Conservation (phyloP, 2,113 vertebrate genomes). For the Brachyhypopomus gauderio region DNA sequence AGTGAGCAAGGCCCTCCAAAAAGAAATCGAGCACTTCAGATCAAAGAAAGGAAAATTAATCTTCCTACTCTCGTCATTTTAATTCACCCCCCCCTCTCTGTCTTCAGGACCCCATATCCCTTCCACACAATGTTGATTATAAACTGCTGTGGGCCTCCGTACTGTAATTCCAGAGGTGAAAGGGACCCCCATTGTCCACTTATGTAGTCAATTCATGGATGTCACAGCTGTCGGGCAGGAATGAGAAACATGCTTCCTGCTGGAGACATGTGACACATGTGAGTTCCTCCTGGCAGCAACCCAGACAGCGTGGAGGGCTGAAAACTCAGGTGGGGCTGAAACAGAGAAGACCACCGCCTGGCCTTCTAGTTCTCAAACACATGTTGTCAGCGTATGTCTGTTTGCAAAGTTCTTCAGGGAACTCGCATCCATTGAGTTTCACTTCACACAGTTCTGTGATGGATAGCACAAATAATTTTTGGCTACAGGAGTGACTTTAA, state of each 20-base stretch:
- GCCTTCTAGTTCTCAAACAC: neutral
- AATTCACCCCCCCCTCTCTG: conserved; percentile 25
- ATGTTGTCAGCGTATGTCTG: neutral
- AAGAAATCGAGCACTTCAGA: conserved; percentile 83
- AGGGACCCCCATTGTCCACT: conserved; percentile 81
- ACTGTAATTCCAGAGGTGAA: conserved; percentile 77
- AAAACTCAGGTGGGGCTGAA: neutral
- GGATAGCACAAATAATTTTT: too few species aligned
- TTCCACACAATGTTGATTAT: conserved; percentile 75
- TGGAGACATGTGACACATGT: conserved; percentile 67
- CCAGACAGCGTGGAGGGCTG: neutral
- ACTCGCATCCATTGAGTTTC: neutral
- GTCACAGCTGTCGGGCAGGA: conserved; percentile 68
- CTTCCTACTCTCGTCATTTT: conserved; percentile 67
- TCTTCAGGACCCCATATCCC: conserved; percentile 40
- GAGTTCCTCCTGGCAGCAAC: conserved; percentile 75
- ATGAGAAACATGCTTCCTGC: conserved; percentile 75
- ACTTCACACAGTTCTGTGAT: neutral
- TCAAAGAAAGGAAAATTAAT: conserved; percentile 85
- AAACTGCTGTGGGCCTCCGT: conserved; percentile 84
- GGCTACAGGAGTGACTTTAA: neutral
- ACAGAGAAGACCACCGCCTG: neutral
- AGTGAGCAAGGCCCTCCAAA: conserved; percentile 75
- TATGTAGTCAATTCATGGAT: conserved; percentile 79
- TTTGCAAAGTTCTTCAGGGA: neutral